Conservation (phyloP, 2,113 vertebrate genomes). For the Erythrocercus mccallii region DNA sequence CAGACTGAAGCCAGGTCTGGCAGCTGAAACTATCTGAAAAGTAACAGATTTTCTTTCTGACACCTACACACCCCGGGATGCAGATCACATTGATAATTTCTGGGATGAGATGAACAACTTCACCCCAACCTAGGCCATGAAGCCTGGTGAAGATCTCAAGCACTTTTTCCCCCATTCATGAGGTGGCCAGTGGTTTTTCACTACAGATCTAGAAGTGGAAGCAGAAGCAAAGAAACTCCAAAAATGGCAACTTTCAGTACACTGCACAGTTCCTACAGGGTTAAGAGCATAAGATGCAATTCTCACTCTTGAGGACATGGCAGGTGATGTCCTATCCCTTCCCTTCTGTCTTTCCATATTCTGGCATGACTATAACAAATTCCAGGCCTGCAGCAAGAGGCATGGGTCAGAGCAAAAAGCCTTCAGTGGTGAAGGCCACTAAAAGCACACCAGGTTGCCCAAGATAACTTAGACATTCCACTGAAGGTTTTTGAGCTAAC, state of each 20-base stretch:
- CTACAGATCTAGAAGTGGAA: neutral
- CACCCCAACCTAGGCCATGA: neutral
- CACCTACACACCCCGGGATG: neutral
- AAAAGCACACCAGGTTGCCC: neutral
- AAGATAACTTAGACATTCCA: neutral
- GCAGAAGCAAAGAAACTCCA: neutral
- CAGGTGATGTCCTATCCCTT: neutral
- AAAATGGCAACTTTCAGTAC: neutral
- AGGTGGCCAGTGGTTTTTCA: neutral
- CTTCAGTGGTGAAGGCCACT: neutral
- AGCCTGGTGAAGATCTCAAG: accelerated
- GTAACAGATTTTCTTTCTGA: neutral
- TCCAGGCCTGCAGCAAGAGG: neutral
- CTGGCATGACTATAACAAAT: neutral
- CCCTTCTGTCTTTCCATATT: neutral
- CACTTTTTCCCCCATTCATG: neutral
- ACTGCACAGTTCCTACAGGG: neutral
- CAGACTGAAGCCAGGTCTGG: neutral
- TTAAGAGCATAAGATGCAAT: neutral
- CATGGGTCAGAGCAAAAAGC: neutral
- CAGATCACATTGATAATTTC: too few species aligned
- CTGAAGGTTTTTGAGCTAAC: neutral
- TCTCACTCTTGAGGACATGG: neutral
- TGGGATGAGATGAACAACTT: neutral
- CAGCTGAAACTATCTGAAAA: neutral